These are phyloP conservation scores for Sylvilagus floridanus DNA, from an alignment of 2,797 vertebrate genomes.

Conservation along the genomic window DNA sequence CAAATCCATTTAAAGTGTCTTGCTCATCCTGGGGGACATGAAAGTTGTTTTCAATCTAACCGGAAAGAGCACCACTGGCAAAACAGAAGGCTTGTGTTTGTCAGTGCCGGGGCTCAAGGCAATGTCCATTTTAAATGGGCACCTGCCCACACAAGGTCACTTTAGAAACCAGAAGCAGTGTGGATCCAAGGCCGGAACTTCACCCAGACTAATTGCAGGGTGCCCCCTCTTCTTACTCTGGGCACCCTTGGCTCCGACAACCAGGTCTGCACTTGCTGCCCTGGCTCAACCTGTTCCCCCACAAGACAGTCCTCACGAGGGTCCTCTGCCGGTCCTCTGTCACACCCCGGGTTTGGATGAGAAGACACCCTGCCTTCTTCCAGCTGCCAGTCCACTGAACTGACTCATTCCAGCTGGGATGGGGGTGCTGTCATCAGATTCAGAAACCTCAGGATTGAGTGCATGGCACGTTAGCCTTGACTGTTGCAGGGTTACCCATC, in stretches of 20 bases:
- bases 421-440: not conserved
- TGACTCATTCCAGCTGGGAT: not conserved
- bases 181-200: not conserved
- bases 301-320: not conserved
- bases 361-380: not conserved
- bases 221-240: not conserved
- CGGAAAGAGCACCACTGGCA: not conserved
- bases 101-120: not conserved
- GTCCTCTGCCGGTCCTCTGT: not conserved
- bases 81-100: not conserved
- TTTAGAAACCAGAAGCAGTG: not conserved
- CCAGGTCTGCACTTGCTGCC: not conserved
- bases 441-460: not conserved
- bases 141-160: not conserved
- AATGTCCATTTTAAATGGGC: not conserved
- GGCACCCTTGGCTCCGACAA: not conserved
- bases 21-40: not conserved
- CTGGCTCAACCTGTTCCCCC: not conserved
- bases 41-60: constrained; percentile 12
- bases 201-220: not conserved
- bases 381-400: not conserved
- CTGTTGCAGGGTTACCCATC: not conserved
- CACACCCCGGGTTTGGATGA: not conserved
- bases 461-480: not conserved
- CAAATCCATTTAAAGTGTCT: constrained; percentile 46